A percentile compares a stretch with the other conserved stretches of the same genome.
phyloP scores from a whole-genome alignment of 2,797 vertebrate species.

The Hephaestus fuliginosus region DNA sequence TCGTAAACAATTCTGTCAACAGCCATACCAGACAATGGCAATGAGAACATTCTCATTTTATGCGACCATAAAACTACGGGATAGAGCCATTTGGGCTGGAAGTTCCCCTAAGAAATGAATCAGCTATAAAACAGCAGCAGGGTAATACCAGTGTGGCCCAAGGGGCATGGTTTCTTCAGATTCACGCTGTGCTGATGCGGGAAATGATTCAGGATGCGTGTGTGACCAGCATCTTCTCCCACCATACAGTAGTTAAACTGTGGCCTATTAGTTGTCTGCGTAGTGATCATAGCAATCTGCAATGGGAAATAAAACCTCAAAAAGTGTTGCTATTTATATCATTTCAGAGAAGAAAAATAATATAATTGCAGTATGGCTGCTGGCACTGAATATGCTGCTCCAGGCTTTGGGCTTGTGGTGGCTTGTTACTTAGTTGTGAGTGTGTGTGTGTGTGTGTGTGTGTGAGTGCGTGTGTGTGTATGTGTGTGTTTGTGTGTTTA shows the following conservation, averaged over 20 bases:
- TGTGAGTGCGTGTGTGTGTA: conserved; percentile 19
- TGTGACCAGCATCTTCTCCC: conserved; percentile 63
- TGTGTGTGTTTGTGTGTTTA: conserved; percentile 22
- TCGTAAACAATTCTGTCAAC: conserved; percentile 63
- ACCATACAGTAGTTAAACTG: conserved; percentile 64
- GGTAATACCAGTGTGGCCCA: conserved; percentile 63
- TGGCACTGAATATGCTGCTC: conserved; percentile 44
- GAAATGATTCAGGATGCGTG: conserved; percentile 71
- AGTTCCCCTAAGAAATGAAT: conserved; percentile 76
- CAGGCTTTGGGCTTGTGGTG: conserved; percentile 41
- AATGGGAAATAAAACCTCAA: conserved; percentile 40
- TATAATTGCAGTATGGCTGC: conserved; percentile 52
- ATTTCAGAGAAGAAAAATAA: conserved; percentile 45
- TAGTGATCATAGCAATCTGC: conserved; percentile 45
- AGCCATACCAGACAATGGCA: conserved; percentile 36
- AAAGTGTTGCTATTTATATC: conserved; percentile 62
- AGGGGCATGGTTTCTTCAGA: conserved; percentile 62
- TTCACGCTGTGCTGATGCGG: conserved; percentile 67
- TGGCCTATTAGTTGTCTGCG: conserved; percentile 66
- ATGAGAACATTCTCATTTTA: conserved; percentile 64
- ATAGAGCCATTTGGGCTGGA: conserved; percentile 64
- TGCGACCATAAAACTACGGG: conserved; percentile 71
- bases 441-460: conserved; percentile 2
- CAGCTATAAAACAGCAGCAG: conserved; percentile 75
- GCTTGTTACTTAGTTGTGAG: conserved; percentile 38